Base-by-base conservation (phyloP, 2,797 vertebrate genomes). In the Botia kubotai region DNA sequence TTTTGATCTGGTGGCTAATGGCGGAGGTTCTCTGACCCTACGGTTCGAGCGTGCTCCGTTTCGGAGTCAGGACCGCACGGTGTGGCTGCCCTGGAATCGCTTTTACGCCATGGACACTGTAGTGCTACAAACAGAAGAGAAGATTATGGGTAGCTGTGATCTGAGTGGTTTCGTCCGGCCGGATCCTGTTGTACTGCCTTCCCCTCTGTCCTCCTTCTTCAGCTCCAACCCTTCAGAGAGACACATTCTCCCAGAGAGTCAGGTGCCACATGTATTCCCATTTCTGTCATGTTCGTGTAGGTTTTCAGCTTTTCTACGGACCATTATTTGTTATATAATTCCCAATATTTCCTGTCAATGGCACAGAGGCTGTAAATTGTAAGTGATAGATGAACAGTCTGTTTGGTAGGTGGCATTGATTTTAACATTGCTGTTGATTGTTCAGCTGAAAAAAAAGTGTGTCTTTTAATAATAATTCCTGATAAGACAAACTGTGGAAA, bases 61-160 rank as follows among this genome's bases (percentile, higher is more conserved):
- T 81, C 90, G 95, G 90, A 95, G 93, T 85, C 96, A 96, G 87
- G 95, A 96, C 29, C 94, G 93, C 70, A 95, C 95, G 0, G 94
- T 96, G 5, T 97, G 96, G 96, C 85, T 97, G 71, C 96, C 96
- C 0, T 97, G 96, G 96, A 97, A 95, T 50, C 95, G 91, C 68
- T 96, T 97, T 85, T 95, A 95, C 0, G 94, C 94, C 81, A 95
- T 96, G 95, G 95, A 97, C 88, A 96, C 95, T 0, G 89, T 97
- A 55, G 93, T 95, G 84, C 92, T 97, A 93, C 95, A 95, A 90
- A 96, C 94, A 0, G 95, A 96, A 85, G 95, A 96, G 88, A 96
- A 95, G 87, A 93, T 92, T 83, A 94, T 94, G 85, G 94, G 94
- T 68, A 94, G 93, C 88, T 97, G 96, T 66, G 96, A 96, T 84